Conservation (phyloP, 2,113 vertebrate species). For the Guaruba guarouba region DNA sequence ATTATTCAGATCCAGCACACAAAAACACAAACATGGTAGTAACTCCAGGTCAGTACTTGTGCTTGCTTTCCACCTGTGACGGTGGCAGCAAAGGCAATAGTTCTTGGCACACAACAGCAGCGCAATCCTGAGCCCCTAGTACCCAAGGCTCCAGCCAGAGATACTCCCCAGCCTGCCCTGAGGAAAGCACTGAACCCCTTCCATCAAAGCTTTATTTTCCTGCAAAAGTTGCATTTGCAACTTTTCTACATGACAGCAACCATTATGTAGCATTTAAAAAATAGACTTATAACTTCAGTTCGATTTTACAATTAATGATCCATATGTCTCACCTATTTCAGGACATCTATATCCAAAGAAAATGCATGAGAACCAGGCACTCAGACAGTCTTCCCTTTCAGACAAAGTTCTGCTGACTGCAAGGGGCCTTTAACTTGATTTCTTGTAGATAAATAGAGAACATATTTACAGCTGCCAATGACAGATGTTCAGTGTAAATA, state of each 20-base stretch:
- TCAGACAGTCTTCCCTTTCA: neutral
- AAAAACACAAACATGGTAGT: accelerated
- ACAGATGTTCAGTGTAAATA: slow-evolving; percentile 67
- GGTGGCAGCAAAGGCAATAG: accelerated
- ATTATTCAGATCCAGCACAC: accelerated
- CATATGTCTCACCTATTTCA: neutral
- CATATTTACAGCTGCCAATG: slow-evolving; percentile 63
- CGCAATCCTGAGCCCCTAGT: accelerated
- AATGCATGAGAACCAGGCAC: accelerated
- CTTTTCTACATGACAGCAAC: accelerated
- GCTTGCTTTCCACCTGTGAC: accelerated
- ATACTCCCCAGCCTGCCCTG: neutral
- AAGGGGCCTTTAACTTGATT: neutral
- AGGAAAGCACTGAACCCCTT: accelerated
- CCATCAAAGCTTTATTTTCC: neutral
- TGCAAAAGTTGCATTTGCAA: accelerated
- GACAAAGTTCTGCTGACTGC: neutral
- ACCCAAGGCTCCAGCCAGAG: accelerated
- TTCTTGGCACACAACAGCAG: neutral
- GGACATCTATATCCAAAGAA: neutral
- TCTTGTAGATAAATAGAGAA: slow-evolving; percentile 53
- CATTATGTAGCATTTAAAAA: accelerated
- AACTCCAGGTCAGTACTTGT: accelerated
- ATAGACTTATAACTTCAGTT: accelerated
- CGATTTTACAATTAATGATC: accelerated